These are phyloP conservation scores for Lycocorax pyrrhopterus DNA, from an alignment of 2,113 vertebrate genomes.

Conservation along the genomic window DNA sequence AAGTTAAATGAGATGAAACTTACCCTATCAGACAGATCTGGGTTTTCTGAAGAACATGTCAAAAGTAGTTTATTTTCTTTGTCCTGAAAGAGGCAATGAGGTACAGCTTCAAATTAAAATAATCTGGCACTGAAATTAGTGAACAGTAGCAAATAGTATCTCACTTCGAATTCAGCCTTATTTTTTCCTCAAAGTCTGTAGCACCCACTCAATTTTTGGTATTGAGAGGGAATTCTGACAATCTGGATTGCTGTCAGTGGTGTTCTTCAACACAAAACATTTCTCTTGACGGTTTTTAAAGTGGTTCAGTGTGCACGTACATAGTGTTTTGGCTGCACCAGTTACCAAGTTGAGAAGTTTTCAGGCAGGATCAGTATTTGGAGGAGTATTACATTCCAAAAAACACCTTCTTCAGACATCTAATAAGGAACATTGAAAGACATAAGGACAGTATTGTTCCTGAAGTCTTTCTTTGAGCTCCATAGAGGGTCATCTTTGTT, in stretches of 20 bases:
- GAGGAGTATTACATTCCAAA: neutral
- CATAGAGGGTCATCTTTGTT: neutral
- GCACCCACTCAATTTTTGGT: neutral
- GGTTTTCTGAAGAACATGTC: neutral
- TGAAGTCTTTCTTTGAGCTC: neutral
- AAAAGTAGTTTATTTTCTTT: neutral
- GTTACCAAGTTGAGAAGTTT: neutral
- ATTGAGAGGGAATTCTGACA: neutral
- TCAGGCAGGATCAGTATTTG: neutral
- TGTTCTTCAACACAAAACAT: neutral
- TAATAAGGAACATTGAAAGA: neutral
- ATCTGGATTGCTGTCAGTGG: neutral
- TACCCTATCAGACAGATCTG: neutral
- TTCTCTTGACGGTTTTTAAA: neutral
- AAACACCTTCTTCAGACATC: neutral
- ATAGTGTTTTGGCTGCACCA: neutral
- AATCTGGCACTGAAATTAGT: neutral
- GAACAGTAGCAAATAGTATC: neutral
- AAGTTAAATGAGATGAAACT: neutral
- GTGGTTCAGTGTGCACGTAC: neutral
- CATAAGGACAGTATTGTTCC: neutral
- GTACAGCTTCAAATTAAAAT: neutral
- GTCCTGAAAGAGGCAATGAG: slow-evolving; percentile 1
- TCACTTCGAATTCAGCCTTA: neutral
- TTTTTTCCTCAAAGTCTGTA: neutral